A percentile compares a stretch with the other conserved stretches of the same genome.
phyloP scores from a whole-genome alignment of 2,797 vertebrate species.

The Phrynocephalus forsythii region DNA sequence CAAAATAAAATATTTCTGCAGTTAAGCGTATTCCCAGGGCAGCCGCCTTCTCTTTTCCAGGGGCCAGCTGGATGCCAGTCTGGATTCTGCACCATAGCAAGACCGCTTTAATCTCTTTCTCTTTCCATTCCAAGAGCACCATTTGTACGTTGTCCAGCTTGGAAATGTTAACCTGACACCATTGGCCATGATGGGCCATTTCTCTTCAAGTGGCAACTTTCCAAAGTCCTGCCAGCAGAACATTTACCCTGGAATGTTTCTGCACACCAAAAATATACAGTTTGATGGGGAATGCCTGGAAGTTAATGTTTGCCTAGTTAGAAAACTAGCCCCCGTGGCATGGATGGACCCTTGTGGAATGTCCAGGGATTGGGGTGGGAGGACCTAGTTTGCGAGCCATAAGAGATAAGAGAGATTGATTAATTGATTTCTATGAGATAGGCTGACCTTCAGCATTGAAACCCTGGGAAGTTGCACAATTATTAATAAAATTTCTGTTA shows the following conservation, averaged over 20 bases:
- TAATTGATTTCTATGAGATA: not conserved
- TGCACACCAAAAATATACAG: constrained; percentile 71
- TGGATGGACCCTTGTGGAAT: not conserved
- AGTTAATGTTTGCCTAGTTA: not conserved
- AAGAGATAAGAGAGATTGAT: not conserved
- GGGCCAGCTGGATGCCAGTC: constrained; percentile 72
- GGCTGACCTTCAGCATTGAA: not conserved
- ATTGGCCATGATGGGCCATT: constrained; percentile 66
- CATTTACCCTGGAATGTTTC: constrained; percentile 74
- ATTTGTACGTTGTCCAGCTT: constrained; percentile 72
- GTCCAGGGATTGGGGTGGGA: not conserved
- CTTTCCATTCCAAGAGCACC: constrained; percentile 68
- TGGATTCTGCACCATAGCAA: constrained; percentile 59
- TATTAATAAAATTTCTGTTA: not conserved
- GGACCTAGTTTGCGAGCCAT: not conserved
- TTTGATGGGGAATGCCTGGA: constrained; percentile 43
- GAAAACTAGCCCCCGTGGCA: not conserved
- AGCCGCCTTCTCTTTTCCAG: constrained; percentile 56
- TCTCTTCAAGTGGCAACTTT: constrained; percentile 63
- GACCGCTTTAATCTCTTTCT: constrained; percentile 67
- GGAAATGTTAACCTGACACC: constrained; percentile 72
- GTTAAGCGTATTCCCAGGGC: constrained; percentile 71
- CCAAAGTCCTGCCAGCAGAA: constrained; percentile 73
- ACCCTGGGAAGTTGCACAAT: not conserved
- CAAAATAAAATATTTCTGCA: constrained; percentile 73